Evolutionary conservation across 2,113 vertebrate species (phyloP).

Genomic region (Bubo bubo): DNA sequence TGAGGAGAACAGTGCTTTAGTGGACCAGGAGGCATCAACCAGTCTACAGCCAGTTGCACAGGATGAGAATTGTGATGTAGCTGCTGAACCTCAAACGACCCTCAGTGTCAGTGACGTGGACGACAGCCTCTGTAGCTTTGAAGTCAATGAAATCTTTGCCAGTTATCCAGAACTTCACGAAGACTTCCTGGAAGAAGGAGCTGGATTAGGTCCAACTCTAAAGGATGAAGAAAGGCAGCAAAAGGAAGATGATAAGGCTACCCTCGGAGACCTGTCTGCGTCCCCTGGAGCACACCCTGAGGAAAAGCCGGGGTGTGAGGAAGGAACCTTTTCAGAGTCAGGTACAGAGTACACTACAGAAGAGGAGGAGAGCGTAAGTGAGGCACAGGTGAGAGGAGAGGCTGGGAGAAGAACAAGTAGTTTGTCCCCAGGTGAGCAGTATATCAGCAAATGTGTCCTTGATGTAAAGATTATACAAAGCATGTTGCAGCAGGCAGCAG

Average conservation of each 20-base stretch:
- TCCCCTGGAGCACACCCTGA: neutral
- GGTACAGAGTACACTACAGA: neutral
- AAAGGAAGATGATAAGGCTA: neutral
- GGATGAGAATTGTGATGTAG: neutral
- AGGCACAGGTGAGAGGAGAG: neutral
- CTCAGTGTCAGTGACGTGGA: constrained; percentile 6
- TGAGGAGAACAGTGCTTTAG: neutral
- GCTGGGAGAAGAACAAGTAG: neutral
- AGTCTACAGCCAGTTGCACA: neutral
- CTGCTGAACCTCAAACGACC: neutral
- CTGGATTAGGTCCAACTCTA: neutral
- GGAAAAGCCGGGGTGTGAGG: neutral
- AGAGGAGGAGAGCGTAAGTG: constrained; percentile 7
- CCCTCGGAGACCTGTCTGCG: neutral
- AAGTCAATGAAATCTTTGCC: constrained; percentile 73
- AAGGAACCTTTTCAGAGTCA: neutral
- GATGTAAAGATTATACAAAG: constrained; percentile 68
- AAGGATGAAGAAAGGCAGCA: neutral
- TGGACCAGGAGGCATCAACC: neutral
- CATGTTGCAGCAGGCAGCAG: constrained; percentile 39
- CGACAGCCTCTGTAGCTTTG: constrained; percentile 71
- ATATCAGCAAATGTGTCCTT: constrained; percentile 63
- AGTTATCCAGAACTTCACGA: constrained; percentile 22
- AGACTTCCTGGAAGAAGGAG: neutral
- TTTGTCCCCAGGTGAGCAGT: constrained; percentile 9